Conservation (phyloP, 37 sponge, comb jelly and placozoan genomes). For the Oopsacas minuta region DNA sequence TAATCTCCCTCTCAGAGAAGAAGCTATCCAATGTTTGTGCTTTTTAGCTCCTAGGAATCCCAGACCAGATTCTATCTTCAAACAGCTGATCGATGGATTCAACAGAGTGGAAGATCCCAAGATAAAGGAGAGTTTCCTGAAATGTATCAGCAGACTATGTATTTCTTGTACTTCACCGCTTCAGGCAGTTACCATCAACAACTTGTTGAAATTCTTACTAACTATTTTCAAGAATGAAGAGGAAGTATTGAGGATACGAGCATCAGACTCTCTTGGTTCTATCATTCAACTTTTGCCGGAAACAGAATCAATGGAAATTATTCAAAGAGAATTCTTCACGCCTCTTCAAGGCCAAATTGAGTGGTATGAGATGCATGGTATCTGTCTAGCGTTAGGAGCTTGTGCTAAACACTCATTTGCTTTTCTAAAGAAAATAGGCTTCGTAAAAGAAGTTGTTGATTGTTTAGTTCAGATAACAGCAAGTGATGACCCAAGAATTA, state of each 20-base stretch:
- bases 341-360: background rate
- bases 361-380: constrained; percentile 1
- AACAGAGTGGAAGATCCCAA: background rate
- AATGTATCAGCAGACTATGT: background rate
- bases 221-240: background rate
- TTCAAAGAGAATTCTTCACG: background rate
- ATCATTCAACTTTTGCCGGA: background rate
- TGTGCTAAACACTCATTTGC: background rate
- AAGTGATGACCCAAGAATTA: background rate
- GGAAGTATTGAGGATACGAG: background rate
- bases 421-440: background rate
- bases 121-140: background rate
- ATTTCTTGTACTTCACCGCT: background rate
- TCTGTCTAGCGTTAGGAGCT: constrained; percentile 6
- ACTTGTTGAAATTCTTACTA: background rate
- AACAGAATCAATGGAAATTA: background rate
- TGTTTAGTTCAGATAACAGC: background rate
- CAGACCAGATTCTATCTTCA: background rate
- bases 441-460: background rate
- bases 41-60: constrained; percentile 2
- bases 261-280: background rate
- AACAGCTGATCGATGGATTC: constrained; percentile 14
- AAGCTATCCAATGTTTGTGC: background rate
- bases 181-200: background rate
- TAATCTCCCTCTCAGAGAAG: background rate